Percentiles rank a stretch among this genome's conserved stretches.
Conservation (phyloP, 2,888 invertebrate species). For the Holacanthella duospinosa region DNA sequence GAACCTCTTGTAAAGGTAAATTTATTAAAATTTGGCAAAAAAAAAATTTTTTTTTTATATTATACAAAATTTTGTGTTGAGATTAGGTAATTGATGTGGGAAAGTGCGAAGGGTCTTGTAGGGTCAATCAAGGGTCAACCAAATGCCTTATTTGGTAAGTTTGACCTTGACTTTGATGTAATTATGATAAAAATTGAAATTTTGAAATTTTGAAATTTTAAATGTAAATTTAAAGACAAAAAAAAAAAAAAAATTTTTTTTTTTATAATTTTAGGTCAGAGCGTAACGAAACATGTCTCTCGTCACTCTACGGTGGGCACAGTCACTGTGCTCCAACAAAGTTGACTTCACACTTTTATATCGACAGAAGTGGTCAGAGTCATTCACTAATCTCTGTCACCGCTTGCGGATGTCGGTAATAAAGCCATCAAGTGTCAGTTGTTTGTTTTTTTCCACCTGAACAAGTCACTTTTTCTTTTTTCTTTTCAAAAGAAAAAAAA, state of each 20-base stretch:
- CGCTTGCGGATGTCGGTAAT: conserved; percentile 30
- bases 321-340: conserved; percentile 31
- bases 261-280: conserved; percentile 11
- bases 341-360: conserved; percentile 32
- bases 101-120: conserved; percentile 43
- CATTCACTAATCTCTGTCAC: conserved; percentile 29
- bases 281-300: conserved; percentile 21
- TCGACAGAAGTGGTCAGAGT: conserved; percentile 23
- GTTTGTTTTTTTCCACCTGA: too few relatives aligned
- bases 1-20: conserved; percentile 1
- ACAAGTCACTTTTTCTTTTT: too few relatives aligned
- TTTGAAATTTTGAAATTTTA: too few relatives aligned
- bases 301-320: conserved; percentile 25
- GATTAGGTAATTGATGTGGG: conserved; percentile 44
- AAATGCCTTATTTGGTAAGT: conserved; percentile 37
- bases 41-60: not conserved
- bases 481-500: too few relatives aligned
- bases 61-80: too few relatives aligned
- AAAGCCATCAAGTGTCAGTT: not conserved
- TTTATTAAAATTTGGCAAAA: not conserved
- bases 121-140: conserved; percentile 33
- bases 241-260: too few relatives aligned
- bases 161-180: too few relatives aligned
- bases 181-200: conserved; percentile 4
- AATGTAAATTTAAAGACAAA: too few relatives aligned